A percentile compares a stretch with the other conserved stretches of the same genome.
Evolutionary conservation across 2,888 invertebrate species (phyloP).

Genomic region (Eupithecia insigniata): DNA sequence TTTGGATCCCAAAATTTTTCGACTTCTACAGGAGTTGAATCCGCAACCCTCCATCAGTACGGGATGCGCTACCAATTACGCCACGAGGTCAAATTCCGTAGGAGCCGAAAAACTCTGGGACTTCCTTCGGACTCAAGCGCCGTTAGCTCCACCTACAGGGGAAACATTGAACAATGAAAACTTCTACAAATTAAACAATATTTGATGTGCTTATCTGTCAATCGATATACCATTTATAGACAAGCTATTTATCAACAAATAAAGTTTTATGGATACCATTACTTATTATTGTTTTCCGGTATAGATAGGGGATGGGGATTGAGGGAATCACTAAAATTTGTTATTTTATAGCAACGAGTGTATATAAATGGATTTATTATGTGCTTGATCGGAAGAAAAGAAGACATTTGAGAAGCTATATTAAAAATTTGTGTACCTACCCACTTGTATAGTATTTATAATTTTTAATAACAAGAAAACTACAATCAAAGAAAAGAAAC

Average conservation of each 20-base stretch:
- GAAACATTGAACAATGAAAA: too few species aligned
- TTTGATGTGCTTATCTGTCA: not conserved
- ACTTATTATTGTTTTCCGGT: constrained; percentile 34
- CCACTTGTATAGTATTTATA: too few species aligned
- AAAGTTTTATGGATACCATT: constrained; percentile 31
- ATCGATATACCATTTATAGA: constrained; percentile 13
- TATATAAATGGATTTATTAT: constrained; percentile 19
- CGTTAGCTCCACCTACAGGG: too few species aligned
- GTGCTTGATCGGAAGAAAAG: constrained; percentile 9
- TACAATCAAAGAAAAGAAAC: too few species aligned
- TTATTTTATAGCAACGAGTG: constrained; percentile 28
- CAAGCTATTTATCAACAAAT: constrained; percentile 24
- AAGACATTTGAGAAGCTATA: constrained; percentile 10
- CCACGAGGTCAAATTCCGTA: too few species aligned
- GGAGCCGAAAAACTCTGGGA: too few species aligned
- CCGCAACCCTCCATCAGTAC: too few species aligned
- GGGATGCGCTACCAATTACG: too few species aligned
- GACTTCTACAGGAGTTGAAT: too few species aligned
- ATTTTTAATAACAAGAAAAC: too few species aligned
- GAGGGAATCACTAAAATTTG: constrained; percentile 19
- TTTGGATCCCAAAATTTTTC: too few species aligned
- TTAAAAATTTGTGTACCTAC: not conserved
- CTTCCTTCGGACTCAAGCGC: too few species aligned
- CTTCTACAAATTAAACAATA: not conserved
- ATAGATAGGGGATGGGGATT: constrained; percentile 15